Evolutionary conservation across 2,888 invertebrate genomes (phyloP), one percentile per base, ranked within the genome.

Genomic region (Hedychridium roseum): DNA sequence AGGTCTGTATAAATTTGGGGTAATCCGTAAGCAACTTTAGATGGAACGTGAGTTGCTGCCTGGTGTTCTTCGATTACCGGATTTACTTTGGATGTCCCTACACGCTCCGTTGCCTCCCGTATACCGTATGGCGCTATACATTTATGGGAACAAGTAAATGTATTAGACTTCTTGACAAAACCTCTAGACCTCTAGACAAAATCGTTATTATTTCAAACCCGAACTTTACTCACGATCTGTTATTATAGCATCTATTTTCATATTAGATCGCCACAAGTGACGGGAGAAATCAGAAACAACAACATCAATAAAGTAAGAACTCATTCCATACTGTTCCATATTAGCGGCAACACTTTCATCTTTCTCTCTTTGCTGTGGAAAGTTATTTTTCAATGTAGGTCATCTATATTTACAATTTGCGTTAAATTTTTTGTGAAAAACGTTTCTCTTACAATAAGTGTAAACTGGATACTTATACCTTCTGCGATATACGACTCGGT

Each of bases 51-150:
- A 26, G 85, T 85, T 6, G 82, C 80, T 26, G 85, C 73, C 70
- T 88, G 88, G 54, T 87, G 84, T 17, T 87, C 86, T 3, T 85
- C 84, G 7, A 91, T 83, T 1, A 82, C 82, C 62, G 85, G 87
- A 67, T 85, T 83, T 28, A 82, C 80, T 58, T 83, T 82, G 27
- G 64, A 72, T 3, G 73, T 71, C 18, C 93, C 95, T 32, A 95
- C 86, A 75, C 88, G 89, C 79, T 92, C 92, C 0, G 93, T 92
- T 1, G 96, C 86, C 81, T 99, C 99, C 53, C 99, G 82, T 17
- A 99, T 94, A 20, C 99, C 99, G 81, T 99, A 99, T 0, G 99
- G 99, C 15, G 98, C 97, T 97, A 72, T 1, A 82, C 71, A 59
- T n/a, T n/a, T n/a, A n/a, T n/a, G n/a, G n/a, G n/a, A n/a, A n/a